These are phyloP conservation scores for Cyclophora albipunctata DNA, from an alignment of 2,888 invertebrate genomes.

Conservation along the genomic window DNA sequence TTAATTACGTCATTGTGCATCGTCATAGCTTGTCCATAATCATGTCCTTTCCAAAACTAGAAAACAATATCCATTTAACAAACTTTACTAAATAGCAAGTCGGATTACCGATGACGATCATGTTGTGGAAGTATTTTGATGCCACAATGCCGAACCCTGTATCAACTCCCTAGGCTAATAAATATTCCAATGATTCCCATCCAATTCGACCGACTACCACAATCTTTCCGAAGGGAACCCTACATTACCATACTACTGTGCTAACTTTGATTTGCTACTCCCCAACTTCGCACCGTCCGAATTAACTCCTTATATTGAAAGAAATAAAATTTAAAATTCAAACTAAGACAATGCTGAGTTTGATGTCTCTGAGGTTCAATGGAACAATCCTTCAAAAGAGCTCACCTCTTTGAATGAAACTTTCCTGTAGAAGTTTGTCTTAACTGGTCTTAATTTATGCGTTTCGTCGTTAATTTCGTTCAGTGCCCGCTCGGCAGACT, in stretches of 20 bases:
- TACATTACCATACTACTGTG: slow-evolving; percentile 56
- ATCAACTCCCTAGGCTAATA: slow-evolving; percentile 58
- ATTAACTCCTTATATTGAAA: slow-evolving; percentile 16
- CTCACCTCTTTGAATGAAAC: slow-evolving; percentile 54
- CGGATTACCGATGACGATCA: slow-evolving; percentile 18
- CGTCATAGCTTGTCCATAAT: too few species aligned
- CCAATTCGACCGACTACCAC: slow-evolving; percentile 53
- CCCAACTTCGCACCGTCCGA: slow-evolving; percentile 8
- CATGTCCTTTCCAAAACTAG: background rate
- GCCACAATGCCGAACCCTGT: slow-evolving; percentile 30
- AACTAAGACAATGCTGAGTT: slow-evolving; percentile 11
- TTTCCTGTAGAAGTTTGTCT: slow-evolving; percentile 50
- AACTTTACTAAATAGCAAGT: slow-evolving; percentile 16
- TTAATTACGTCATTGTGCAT: too few species aligned
- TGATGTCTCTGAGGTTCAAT: slow-evolving; percentile 29
- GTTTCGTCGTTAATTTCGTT: slow-evolving; percentile 59
- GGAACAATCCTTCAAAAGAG: slow-evolving; percentile 52
- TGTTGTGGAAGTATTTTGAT: slow-evolving; percentile 30
- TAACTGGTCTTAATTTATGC: slow-evolving; percentile 64
- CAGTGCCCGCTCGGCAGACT: slow-evolving; percentile 25
- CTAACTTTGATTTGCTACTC: slow-evolving; percentile 28
- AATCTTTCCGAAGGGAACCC: slow-evolving; percentile 65
- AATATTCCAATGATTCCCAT: slow-evolving; percentile 67
- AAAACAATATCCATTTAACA: slow-evolving; percentile 12
- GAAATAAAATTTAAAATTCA: slow-evolving; percentile 20